A percentile compares a stretch with the other conserved stretches of the same genome.
Evolutionary conservation across 2,797 vertebrate species (phyloP).

Genomic region (Oreochromis mossambicus): DNA sequence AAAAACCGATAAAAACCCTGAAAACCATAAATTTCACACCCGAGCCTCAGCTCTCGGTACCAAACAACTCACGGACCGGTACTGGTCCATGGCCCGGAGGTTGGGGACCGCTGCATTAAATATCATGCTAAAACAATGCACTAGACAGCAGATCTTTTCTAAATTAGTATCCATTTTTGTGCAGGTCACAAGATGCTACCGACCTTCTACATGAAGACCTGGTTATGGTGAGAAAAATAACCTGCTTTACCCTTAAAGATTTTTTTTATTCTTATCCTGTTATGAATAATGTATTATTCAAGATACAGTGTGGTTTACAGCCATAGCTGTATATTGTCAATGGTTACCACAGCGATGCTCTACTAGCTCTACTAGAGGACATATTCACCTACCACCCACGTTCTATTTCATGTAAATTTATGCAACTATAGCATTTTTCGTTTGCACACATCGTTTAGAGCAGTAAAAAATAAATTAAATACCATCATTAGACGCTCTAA

Average conservation of each 20-base stretch:
- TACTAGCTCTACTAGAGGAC: background rate
- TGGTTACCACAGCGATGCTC: background rate
- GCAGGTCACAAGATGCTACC: slow-evolving; percentile 88
- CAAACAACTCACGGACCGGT: background rate
- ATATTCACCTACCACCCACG: rapidly evolving
- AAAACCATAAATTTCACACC: background rate
- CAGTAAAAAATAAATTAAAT: background rate
- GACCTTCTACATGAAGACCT: slow-evolving; percentile 89
- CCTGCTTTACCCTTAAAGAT: background rate
- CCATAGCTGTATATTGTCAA: background rate
- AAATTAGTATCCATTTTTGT: background rate
- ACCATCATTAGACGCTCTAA: rapidly evolving
- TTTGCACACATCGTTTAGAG: background rate
- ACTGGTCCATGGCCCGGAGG: rapidly evolving
- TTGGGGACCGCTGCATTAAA: background rate
- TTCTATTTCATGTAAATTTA: background rate
- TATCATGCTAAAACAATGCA: background rate
- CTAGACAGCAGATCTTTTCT: background rate
- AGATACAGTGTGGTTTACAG: background rate
- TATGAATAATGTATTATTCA: background rate
- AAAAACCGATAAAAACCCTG: rapidly evolving
- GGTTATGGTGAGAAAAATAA: slow-evolving; percentile 78
- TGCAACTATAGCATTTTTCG: background rate
- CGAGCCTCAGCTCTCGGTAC: background rate
- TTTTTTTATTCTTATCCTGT: background rate